Evolutionary conservation across 1,140 invertebrate genomes (phyloP), one percentile per base, ranked within the genome.

Genomic region (Pseudomyrmex pallidus): DNA sequence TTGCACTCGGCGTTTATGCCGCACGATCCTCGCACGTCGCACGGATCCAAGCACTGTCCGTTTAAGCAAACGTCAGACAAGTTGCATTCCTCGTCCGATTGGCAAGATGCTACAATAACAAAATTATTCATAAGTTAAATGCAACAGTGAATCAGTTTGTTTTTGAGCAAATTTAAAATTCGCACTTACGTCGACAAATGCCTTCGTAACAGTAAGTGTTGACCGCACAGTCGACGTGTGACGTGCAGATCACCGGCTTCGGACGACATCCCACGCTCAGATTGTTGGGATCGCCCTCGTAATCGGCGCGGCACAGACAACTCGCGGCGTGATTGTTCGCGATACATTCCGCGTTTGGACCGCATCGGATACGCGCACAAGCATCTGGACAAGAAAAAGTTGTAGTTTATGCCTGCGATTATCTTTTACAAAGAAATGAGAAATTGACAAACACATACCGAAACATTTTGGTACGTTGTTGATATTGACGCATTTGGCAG

Each of bases 1-100:
- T 95, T 94, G 91, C 98, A 98, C 68, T 97, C 91, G n/a, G 98
- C 97, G 93, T 98, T 98, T 80, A 98, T 95, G n/a, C 98, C 98
- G 94, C 98, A 99, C 1, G 97, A 95, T 82, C 96, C 96, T 86
- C 96, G 95, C 87, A 96, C 92, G 76, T 96, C 95, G 91, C 98
- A 99, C n/a, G 97, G 97, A 95, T 98, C 96, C 54, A 96, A 93
- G 91, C 98, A 99, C 93, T 98, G 97, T 0, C 97, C 97, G 89
- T 96, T 96, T 17, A 97, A 93, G 91, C 98, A 99, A 85, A 97
- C 95, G 91, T 98, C 97, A 2, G 95, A 95, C 9, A 96, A 92
- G 68, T 95, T 95, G 92, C 98, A 99, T 93, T 98, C 98, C 78
- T 96, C 95, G 89, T 98, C 96, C 46, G 96, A 95, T 87, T 97